phyloP scores from a whole-genome alignment of 2,797 vertebrate species.

The Heterohyrax brucei region DNA sequence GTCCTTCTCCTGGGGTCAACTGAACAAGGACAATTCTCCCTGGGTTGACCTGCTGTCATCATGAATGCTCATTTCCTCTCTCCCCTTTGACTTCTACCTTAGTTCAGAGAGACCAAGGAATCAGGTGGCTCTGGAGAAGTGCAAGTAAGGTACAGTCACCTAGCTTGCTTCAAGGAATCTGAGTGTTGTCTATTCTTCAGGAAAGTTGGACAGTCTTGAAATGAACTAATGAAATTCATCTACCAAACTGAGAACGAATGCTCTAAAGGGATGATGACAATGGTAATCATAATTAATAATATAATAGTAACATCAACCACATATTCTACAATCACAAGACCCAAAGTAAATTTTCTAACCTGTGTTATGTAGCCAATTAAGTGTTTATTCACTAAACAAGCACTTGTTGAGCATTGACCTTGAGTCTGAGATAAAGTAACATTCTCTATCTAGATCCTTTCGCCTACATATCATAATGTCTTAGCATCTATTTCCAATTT shows the following conservation, averaged over 20 bases:
- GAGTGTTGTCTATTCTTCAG: fast-evolving
- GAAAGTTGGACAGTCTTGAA: neutral
- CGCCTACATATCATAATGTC: neutral
- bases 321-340: neutral
- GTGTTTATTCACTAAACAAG: neutral
- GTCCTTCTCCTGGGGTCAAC: too few relatives aligned
- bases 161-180: neutral
- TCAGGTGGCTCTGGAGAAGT: too few relatives aligned
- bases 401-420: neutral
- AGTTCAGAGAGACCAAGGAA: neutral
- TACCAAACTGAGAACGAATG: neutral
- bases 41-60: neutral
- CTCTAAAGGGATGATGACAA: neutral
- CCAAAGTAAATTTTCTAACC: neutral
- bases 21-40: neutral
- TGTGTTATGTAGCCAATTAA: neutral
- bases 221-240: neutral
- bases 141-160: fast-evolving
- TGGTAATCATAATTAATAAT: neutral
- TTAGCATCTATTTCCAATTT: neutral
- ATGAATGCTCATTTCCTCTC: fast-evolving
- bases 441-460: neutral
- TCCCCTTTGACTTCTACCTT: neutral
- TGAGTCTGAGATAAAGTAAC: neutral
- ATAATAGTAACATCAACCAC: too few relatives aligned